phyloP scores from a whole-genome alignment of 2,113 vertebrate genomes.

The Mormyrus iriodes region DNA sequence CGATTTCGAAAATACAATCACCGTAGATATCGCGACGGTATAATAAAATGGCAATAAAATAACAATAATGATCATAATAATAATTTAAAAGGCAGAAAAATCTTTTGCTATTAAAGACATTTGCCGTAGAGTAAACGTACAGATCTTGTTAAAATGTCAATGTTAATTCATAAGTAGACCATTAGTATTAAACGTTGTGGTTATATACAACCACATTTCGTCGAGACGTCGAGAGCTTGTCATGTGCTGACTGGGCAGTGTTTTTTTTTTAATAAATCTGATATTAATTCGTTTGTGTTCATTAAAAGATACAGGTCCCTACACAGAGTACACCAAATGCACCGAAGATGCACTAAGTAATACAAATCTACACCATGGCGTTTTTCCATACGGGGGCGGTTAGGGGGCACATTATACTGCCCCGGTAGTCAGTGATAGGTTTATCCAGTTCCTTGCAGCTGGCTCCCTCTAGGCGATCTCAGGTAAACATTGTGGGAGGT shows the following conservation, averaged over 20 bases:
- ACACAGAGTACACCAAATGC: background rate
- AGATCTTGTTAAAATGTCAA: background rate
- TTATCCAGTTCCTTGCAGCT: background rate
- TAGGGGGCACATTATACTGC: background rate
- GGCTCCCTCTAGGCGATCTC: slow-evolving; percentile 22
- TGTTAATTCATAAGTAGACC: background rate
- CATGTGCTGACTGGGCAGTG: background rate
- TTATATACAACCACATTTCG: background rate
- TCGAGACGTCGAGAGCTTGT: background rate
- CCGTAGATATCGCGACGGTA: too few relatives aligned
- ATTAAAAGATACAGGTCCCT: background rate
- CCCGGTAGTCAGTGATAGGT: background rate
- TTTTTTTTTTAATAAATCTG: background rate
- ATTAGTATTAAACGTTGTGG: background rate
- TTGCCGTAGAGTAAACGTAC: background rate
- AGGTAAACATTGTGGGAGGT: slow-evolving; percentile 22
- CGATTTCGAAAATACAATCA: too few relatives aligned
- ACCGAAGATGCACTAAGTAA: background rate
- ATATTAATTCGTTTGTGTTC: background rate
- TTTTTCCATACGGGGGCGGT: background rate
- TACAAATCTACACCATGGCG: background rate
- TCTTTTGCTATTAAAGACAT: background rate
- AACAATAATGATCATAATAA: background rate
- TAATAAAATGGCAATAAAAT: background rate
- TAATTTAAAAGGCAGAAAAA: background rate